These are phyloP conservation scores for Aphidius gifuensis DNA, from an alignment of 1,140 invertebrate species.

Conservation along the genomic window DNA sequence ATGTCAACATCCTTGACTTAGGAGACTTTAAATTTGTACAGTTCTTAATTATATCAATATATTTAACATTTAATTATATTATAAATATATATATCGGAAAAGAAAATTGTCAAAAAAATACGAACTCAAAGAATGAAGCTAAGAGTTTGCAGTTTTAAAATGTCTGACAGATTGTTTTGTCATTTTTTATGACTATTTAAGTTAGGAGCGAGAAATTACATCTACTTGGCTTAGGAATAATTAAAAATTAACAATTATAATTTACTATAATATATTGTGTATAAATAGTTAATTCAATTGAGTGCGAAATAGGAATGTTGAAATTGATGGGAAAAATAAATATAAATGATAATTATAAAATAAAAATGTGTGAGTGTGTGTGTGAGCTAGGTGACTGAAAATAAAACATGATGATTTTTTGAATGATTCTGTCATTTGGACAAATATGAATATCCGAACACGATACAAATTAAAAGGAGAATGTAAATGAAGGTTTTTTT, in stretches of 20 bases:
- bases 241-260: constrained; percentile 51
- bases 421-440: not conserved
- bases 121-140: constrained; percentile 46
- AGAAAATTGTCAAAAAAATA: not conserved
- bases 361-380: constrained; percentile 19
- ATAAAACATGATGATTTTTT: not conserved
- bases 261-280: constrained; percentile 57
- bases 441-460: not conserved
- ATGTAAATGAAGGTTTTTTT: too few relatives aligned
- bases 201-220: not conserved
- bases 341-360: constrained; percentile 21
- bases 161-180: too few relatives aligned
- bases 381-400: constrained; percentile 14
- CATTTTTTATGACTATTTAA: not conserved
- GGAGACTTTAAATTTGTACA: constrained; percentile 57
- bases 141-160: constrained; percentile 29
- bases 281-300: constrained; percentile 55
- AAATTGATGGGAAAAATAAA: constrained; percentile 26
- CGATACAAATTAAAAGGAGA: too few relatives aligned
- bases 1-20: constrained; percentile 50
- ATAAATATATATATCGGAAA: not conserved
- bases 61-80: not conserved
- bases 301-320: constrained; percentile 28
- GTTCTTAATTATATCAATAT: constrained; percentile 50
- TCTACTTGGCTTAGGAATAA: constrained; percentile 31